Percentiles rank a stretch among this genome's conserved stretches.
These are phyloP conservation scores for Atethmia centrago DNA, from an alignment of 2,888 invertebrate genomes.

Conservation along the genomic window DNA sequence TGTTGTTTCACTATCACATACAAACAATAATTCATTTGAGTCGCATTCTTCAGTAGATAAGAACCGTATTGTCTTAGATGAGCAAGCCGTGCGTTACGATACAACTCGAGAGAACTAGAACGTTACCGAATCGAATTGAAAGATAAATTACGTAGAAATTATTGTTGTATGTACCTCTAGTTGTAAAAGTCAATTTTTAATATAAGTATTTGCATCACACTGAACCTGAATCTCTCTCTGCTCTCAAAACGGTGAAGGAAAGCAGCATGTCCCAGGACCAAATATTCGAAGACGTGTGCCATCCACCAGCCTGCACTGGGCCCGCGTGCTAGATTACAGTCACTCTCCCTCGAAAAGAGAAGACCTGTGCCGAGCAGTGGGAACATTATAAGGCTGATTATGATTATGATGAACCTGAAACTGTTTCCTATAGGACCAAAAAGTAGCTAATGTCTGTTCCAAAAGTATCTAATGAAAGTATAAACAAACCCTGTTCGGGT, in stretches of 20 bases:
- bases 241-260: too few species aligned
- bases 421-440: not conserved
- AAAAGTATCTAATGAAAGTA: not conserved
- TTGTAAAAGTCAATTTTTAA: not conserved
- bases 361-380: too few species aligned
- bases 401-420: not conserved
- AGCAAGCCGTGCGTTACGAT: constrained; percentile 7
- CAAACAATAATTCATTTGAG: constrained; percentile 10
- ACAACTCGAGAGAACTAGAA: not conserved
- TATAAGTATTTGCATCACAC: too few species aligned
- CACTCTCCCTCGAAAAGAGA: too few species aligned
- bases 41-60: constrained; percentile 22
- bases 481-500: not conserved
- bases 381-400: too few species aligned
- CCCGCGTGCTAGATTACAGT: too few species aligned
- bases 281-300: too few species aligned
- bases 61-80: constrained; percentile 18
- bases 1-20: constrained; percentile 32
- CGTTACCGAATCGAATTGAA: constrained; percentile 19
- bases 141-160: not conserved
- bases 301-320: too few species aligned
- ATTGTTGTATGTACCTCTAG: not conserved
- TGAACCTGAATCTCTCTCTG: not conserved
- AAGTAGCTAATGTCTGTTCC: too few species aligned
- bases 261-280: too few species aligned